Conservation (phyloP, 2,797 vertebrate species). For the Rhadinocentrus ornatus region DNA sequence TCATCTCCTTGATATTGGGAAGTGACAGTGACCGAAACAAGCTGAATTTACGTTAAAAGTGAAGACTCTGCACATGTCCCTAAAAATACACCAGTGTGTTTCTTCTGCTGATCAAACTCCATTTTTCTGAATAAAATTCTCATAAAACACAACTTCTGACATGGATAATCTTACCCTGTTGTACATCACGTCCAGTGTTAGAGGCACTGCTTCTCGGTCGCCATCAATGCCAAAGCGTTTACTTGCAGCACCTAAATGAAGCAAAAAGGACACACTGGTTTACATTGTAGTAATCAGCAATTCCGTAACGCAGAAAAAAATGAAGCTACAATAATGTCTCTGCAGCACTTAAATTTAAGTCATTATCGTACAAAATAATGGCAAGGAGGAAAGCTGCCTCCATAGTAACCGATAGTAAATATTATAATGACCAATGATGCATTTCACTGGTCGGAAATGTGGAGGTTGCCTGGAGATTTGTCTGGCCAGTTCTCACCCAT, state of each 20-base stretch:
- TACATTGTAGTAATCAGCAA: background rate
- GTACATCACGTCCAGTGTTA: conserved; percentile 91
- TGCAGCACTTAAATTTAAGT: background rate
- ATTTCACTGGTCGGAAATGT: conserved; percentile 22
- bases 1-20: conserved; percentile 18
- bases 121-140: background rate
- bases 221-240: conserved; percentile 96
- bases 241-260: conserved; percentile 88
- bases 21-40: conserved; percentile 13
- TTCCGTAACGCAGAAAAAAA: background rate
- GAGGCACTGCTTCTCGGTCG: conserved; percentile 93
- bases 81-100: background rate
- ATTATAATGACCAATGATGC: conserved; percentile 44
- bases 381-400: background rate
- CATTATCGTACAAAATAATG: background rate
- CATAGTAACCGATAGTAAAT: conserved; percentile 14
- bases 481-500: conserved; percentile 84
- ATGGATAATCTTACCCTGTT: conserved; percentile 84
- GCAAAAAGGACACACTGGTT: background rate
- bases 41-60: background rate
- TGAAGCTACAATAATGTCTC: background rate
- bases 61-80: background rate
- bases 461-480: conserved; percentile 22
- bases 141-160: background rate
- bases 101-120: background rate